Conservation (phyloP, 2,888 invertebrate species). For the Fabriciana adippe region DNA sequence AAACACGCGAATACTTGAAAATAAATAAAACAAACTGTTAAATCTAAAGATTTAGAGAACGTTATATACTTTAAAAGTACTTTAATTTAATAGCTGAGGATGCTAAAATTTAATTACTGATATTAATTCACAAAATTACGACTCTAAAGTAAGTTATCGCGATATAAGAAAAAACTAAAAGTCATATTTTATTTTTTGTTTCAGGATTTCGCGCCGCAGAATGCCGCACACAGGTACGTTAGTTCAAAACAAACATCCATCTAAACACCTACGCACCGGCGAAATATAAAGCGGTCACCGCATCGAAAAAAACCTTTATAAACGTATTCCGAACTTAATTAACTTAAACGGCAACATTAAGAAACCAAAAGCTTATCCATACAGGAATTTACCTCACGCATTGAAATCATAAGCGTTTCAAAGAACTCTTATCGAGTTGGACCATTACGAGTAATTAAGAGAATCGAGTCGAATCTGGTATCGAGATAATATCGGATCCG, state of each 20-base stretch:
- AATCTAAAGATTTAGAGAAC: background rate
- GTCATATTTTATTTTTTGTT: conserved; percentile 40
- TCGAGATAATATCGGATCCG: conserved; percentile 71
- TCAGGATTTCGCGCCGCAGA: conserved; percentile 45
- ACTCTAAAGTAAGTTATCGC: conserved; percentile 9
- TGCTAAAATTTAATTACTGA: background rate
- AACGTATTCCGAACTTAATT: conserved; percentile 67
- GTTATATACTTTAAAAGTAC: background rate
- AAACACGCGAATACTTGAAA: conserved; percentile 24
- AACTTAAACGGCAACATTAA: conserved; percentile 61
- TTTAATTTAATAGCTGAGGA: background rate
- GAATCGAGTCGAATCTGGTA: conserved; percentile 72
- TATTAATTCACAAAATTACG: background rate
- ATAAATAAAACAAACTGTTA: background rate
- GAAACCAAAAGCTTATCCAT: conserved; percentile 49
- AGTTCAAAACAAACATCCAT: conserved; percentile 33
- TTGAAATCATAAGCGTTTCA: conserved; percentile 80
- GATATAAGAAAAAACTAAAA: conserved; percentile 17
- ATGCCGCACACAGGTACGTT: conserved; percentile 75
- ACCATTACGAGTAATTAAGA: conserved; percentile 80
- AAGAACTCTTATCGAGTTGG: conserved; percentile 59
- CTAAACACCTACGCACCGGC: conserved; percentile 40
- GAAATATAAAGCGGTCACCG: conserved; percentile 36
- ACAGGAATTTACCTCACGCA: conserved; percentile 72
- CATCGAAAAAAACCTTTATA: conserved; percentile 36